Conservation (phyloP, 2,797 vertebrate genomes). For the Siniperca obscura region DNA sequence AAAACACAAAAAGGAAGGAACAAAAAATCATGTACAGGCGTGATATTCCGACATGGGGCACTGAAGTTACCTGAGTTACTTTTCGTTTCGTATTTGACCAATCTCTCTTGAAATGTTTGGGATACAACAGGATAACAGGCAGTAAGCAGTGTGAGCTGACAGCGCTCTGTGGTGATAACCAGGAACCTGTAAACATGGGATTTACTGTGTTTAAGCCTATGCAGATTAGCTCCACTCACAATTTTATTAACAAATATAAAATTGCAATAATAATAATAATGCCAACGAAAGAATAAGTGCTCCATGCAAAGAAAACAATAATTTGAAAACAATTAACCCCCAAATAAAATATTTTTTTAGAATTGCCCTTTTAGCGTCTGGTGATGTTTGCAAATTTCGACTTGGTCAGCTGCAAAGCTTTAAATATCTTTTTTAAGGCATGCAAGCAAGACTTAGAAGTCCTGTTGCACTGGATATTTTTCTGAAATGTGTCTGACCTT, state of each 20-base stretch:
- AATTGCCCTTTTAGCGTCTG: constrained; percentile 78
- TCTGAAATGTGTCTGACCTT: constrained; percentile 62
- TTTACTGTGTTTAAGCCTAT: constrained; percentile 67
- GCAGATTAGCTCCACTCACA: constrained; percentile 72
- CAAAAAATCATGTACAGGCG: constrained; percentile 75
- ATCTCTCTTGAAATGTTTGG: constrained; percentile 79
- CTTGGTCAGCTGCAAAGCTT: constrained; percentile 73
- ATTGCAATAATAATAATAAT: constrained; percentile 67
- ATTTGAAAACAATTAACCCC: constrained; percentile 52
- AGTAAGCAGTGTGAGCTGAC: constrained; percentile 78
- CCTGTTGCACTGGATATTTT: constrained; percentile 76
- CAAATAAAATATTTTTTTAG: constrained; percentile 44
- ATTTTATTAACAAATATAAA: constrained; percentile 71
- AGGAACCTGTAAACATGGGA: constrained; percentile 82
- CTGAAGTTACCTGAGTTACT: constrained; percentile 89
- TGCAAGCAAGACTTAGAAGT: constrained; percentile 76
- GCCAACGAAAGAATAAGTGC: constrained; percentile 86
- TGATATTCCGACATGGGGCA: constrained; percentile 82
- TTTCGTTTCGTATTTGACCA: constrained; percentile 81
- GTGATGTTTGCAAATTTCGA: constrained; percentile 77
- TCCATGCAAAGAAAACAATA: constrained; percentile 82
- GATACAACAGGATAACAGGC: constrained; percentile 69
- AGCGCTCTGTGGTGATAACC: constrained; percentile 71
- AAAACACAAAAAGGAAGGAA: constrained; percentile 52
- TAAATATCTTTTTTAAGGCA: constrained; percentile 77